Conservation (phyloP, 2,797 vertebrate species). For the Tolypeutes matacus region DNA sequence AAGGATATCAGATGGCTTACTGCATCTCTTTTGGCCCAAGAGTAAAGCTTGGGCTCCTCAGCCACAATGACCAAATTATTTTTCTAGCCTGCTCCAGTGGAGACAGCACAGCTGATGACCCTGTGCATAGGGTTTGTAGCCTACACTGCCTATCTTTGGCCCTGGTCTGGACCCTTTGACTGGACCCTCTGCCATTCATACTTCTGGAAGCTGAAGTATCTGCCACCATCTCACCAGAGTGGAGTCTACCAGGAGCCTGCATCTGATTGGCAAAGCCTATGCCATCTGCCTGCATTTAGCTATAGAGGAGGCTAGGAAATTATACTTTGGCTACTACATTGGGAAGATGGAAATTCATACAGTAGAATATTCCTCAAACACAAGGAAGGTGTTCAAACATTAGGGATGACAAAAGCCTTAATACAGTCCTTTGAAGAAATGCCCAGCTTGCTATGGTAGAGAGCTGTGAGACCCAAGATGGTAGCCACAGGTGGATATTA, state of each 20-base stretch:
- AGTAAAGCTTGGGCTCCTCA: not conserved
- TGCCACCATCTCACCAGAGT: not conserved
- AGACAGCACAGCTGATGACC: not conserved
- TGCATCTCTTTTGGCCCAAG: not conserved
- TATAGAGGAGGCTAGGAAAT: not conserved
- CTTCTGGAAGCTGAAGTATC: not conserved
- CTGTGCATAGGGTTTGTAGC: not conserved
- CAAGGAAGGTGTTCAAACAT: not conserved
- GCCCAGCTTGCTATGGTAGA: not conserved
- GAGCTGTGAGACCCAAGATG: not conserved
- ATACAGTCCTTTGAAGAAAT: not conserved
- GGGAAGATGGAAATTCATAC: not conserved
- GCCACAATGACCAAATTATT: not conserved
- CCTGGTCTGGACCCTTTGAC: not conserved
- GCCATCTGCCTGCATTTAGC: not conserved
- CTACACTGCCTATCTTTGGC: not conserved
- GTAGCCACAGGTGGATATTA: not conserved
- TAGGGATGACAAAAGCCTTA: not conserved
- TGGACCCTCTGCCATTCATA: not conserved
- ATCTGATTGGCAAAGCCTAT: not conserved
- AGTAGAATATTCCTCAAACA: not conserved
- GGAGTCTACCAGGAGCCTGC: not conserved
- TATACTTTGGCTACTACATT: not conserved
- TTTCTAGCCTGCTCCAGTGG: not conserved
- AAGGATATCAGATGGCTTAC: not conserved